These are phyloP conservation scores for Spialia ferax DNA, from an alignment of 2,888 invertebrate genomes.

Conservation along the genomic window DNA sequence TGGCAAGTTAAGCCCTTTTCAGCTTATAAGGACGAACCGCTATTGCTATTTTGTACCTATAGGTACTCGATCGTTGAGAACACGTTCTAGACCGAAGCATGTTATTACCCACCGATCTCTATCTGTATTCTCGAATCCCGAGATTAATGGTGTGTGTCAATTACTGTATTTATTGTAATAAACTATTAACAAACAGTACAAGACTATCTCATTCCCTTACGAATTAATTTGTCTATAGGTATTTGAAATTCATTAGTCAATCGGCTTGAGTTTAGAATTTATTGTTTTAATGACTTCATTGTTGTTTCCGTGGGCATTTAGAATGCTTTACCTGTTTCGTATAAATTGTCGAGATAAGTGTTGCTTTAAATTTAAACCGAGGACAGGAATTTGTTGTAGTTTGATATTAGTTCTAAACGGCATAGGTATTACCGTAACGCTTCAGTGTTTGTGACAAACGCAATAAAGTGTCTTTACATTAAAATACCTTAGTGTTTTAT, in stretches of 20 bases:
- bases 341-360: slow-evolving; percentile 13
- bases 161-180: slow-evolving; percentile 37
- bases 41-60: not conserved
- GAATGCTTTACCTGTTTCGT: slow-evolving; percentile 14
- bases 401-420: not conserved
- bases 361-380: slow-evolving; percentile 16
- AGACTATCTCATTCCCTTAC: slow-evolving; percentile 35
- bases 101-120: slow-evolving; percentile 34
- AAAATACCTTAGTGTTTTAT: not conserved
- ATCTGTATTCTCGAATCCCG: slow-evolving; percentile 35
- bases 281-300: slow-evolving; percentile 29
- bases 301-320: slow-evolving; percentile 28
- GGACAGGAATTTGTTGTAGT: slow-evolving; percentile 1
- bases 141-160: slow-evolving; percentile 36
- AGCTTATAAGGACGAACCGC: slow-evolving; percentile 1
- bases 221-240: slow-evolving; percentile 38
- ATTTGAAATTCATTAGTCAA: slow-evolving; percentile 38
- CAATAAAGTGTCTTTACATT: not conserved
- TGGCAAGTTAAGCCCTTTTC: too few relatives aligned
- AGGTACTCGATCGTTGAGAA: slow-evolving; percentile 23
- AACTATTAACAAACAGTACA: slow-evolving; percentile 37
- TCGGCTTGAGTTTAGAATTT: slow-evolving; percentile 25
- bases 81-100: slow-evolving; percentile 29
- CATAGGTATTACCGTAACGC: not conserved
- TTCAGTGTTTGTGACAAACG: not conserved